These are phyloP conservation scores for Phylloscopus trochiloides DNA, from an alignment of 2,113 vertebrate genomes.

Conservation along the genomic window DNA sequence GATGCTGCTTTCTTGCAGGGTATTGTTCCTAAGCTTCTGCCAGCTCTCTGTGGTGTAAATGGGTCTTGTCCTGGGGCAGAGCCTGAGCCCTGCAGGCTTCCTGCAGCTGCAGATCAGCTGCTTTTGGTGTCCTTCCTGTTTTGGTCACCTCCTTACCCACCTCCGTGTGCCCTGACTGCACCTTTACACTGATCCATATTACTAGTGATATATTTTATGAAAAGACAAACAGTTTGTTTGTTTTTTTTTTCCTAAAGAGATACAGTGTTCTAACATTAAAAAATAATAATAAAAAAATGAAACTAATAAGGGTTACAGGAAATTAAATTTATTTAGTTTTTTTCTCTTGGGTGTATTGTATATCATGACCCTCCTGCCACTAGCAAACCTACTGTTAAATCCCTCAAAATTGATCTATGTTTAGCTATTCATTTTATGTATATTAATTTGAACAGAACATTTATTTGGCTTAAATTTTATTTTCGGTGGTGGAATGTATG, in stretches of 20 bases:
- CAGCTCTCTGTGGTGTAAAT: neutral
- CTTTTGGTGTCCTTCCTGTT: neutral
- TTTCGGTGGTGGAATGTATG: slow-evolving; percentile 69
- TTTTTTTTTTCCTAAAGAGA: neutral
- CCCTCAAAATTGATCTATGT: slow-evolving; percentile 65
- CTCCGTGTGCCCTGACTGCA: neutral
- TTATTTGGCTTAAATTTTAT: slow-evolving; percentile 76
- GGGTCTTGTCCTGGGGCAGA: neutral
- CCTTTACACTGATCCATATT: neutral
- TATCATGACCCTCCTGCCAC: slow-evolving; percentile 42
- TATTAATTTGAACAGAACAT: slow-evolving; percentile 73
- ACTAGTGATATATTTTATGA: neutral
- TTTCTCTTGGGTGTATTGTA: neutral
- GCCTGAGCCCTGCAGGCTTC: neutral
- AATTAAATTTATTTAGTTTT: slow-evolving; percentile 49
- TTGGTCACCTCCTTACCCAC: neutral
- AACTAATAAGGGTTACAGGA: slow-evolving; percentile 16
- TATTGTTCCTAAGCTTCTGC: neutral
- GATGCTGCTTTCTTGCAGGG: neutral
- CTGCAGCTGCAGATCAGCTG: neutral
- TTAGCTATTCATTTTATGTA: slow-evolving; percentile 74
- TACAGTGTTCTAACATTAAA: neutral
- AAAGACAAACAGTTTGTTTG: neutral
- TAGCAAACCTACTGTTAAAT: slow-evolving; percentile 58
- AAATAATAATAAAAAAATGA: neutral